These are phyloP conservation scores for Belonocnema kinseyi DNA, from an alignment of 1,140 invertebrate species.

Conservation along the genomic window DNA sequence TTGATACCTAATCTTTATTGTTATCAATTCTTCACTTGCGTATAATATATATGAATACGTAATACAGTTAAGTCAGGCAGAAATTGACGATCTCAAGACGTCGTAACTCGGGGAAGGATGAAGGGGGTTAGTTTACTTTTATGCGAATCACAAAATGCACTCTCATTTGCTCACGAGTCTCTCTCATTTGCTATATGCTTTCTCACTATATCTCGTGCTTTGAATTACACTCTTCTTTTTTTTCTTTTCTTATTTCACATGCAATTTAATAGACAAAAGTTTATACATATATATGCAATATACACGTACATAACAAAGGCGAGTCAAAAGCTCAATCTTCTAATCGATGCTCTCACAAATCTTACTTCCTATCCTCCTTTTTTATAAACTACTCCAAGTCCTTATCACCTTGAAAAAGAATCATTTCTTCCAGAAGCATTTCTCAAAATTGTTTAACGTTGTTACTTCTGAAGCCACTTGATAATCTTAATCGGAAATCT, in stretches of 20 bases:
- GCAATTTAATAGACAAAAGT: conserved; percentile 2
- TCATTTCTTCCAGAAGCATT: too few species aligned
- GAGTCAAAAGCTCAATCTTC: too few species aligned
- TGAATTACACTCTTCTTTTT: conserved; percentile 28
- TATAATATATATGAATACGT: conserved; percentile 50
- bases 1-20: conserved; percentile 67
- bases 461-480: not conserved
- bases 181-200: conserved; percentile 48
- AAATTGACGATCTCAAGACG: conserved; percentile 69
- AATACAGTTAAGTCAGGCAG: conserved; percentile 64
- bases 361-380: too few species aligned
- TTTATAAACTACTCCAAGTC: not conserved
- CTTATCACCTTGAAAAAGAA: not conserved
- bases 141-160: conserved; percentile 66
- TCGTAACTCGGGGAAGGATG: conserved; percentile 37
- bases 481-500: not conserved
- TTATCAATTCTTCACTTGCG: conserved; percentile 69
- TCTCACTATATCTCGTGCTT: conserved; percentile 37
- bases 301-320: too few species aligned
- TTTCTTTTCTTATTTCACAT: conserved; percentile 44
- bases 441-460: too few species aligned
- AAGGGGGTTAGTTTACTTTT: conserved; percentile 44
- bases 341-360: too few species aligned
- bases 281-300: too few species aligned
- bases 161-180: conserved; percentile 45